These are phyloP conservation scores for Leptopilina myrica DNA, from an alignment of 2,888 invertebrate species.

Conservation along the genomic window DNA sequence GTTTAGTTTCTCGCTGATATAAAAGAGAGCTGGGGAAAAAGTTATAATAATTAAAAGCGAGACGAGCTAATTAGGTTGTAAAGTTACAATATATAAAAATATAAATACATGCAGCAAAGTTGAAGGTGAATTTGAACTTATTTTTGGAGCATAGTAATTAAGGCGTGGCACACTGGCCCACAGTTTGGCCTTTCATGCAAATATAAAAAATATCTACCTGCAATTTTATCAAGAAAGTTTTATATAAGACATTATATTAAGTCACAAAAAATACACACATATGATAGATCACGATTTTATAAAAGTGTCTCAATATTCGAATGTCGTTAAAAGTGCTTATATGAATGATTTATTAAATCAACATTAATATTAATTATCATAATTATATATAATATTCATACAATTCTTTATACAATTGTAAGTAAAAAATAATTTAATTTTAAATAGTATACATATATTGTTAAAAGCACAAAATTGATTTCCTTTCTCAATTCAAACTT, in stretches of 20 bases:
- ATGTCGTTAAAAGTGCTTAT: not conserved
- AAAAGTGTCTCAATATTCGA: not conserved
- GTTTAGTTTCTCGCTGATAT: not conserved
- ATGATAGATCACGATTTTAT: not conserved
- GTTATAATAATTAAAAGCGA: not conserved
- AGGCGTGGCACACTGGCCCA: constrained; percentile 23
- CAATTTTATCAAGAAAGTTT: constrained; percentile 30
- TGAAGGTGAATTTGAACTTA: not conserved
- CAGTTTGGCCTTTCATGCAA: constrained; percentile 1
- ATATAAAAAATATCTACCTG: not conserved
- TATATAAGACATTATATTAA: constrained; percentile 17
- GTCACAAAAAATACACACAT: not conserved
- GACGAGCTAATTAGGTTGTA: constrained; percentile 15
- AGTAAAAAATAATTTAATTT: no score
- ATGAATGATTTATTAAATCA: not conserved
- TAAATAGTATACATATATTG: no score
- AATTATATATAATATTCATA: no score
- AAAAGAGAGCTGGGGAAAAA: not conserved
- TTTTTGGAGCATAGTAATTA: constrained; percentile 15
- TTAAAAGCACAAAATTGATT: no score
- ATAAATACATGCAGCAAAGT: not conserved
- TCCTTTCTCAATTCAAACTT: no score
- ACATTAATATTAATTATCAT: not conserved
- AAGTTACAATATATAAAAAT: not conserved
- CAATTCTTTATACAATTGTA: no score